Evolutionary conservation across 2,888 invertebrate species (phyloP).

Genomic region (Drosophila subquinaria): DNA sequence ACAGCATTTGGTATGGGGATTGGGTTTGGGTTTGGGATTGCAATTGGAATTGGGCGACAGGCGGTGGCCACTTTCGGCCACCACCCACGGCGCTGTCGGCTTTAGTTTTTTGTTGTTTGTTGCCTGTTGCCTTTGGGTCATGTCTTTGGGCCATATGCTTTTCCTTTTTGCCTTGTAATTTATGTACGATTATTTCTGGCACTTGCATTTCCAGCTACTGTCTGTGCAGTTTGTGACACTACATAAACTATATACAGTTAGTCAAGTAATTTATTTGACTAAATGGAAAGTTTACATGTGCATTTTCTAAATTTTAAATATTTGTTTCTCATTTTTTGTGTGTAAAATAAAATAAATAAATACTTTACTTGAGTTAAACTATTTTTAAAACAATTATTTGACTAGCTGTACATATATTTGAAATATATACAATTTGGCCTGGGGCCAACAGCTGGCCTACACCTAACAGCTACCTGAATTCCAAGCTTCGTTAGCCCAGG

Average conservation of each 20-base stretch:
- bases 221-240: conserved; percentile 50
- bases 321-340: too few relatives aligned
- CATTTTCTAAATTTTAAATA: neutral
- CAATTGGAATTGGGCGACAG: conserved; percentile 17
- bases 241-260: conserved; percentile 15
- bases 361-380: too few relatives aligned
- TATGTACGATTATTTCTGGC: conserved; percentile 53
- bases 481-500: conserved; percentile 58
- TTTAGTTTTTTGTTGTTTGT: conserved; percentile 2
- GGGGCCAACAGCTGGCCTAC: conserved; percentile 57
- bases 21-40: conserved; percentile 7
- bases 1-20: conserved; percentile 29
- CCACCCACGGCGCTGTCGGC: conserved; percentile 68
- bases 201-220: conserved; percentile 70
- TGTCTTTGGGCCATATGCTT: conserved; percentile 45
- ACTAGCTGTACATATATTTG: neutral
- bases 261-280: neutral
- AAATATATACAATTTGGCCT: conserved; percentile 27
- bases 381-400: neutral
- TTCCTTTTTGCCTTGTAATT: conserved; percentile 64
- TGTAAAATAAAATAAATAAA: too few relatives aligned
- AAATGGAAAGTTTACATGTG: neutral
- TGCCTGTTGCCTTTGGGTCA: conserved; percentile 55
- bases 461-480: conserved; percentile 45
- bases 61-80: conserved; percentile 48